Conservation (phyloP, 1,140 invertebrate genomes). For the Drosophila serrata region DNA sequence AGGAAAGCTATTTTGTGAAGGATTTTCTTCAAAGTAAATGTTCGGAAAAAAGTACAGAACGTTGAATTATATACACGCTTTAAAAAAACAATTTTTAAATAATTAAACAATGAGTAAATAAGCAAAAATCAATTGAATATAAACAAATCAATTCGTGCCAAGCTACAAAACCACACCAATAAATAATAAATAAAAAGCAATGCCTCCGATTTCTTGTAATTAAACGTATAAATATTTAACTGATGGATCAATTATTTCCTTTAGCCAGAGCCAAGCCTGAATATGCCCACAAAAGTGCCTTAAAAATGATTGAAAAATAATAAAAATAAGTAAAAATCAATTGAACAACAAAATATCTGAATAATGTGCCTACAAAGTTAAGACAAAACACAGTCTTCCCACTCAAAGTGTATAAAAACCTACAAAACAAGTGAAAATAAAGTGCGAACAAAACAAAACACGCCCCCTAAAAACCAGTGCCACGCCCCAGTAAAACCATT, state of each 20-base stretch:
- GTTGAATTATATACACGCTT: no score
- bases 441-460: conserved; percentile 31
- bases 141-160: not conserved
- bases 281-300: conserved; percentile 69
- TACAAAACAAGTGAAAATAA: conserved; percentile 15
- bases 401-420: conserved; percentile 8
- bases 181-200: not conserved
- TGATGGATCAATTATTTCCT: not conserved
- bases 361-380: conserved; percentile 58
- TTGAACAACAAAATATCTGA: conserved; percentile 17
- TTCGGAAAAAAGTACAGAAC: no score
- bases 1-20: no score
- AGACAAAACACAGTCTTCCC: conserved; percentile 46
- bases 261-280: conserved; percentile 23
- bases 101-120: no score
- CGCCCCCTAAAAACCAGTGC: conserved; percentile 32
- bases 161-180: not conserved
- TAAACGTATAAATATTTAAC: not conserved
- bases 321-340: conserved; percentile 1
- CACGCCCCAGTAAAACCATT: conserved; percentile 35
- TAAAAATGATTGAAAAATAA: conserved; percentile 40
- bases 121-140: no score
- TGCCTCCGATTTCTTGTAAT: not conserved
- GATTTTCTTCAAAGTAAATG: no score
- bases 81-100: no score